Percentiles rank a stretch among this genome's conserved stretches.
Conservation (phyloP, 2,888 invertebrate genomes). For the Lasioglossum leucozonium region DNA sequence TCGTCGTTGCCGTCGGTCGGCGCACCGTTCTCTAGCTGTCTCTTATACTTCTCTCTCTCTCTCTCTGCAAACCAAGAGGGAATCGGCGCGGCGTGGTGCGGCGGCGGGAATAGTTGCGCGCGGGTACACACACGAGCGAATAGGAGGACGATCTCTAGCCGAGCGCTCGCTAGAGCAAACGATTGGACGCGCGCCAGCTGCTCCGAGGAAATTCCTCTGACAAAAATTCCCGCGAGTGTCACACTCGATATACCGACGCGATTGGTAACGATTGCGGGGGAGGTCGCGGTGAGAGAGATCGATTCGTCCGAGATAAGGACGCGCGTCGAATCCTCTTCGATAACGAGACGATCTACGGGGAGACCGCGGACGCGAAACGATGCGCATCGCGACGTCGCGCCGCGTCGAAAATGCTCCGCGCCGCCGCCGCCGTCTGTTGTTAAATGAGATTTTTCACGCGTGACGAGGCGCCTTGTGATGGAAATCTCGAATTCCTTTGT, state of each 20-base stretch:
- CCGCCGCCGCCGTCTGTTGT: neutral
- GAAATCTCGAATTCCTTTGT: constrained; percentile 55
- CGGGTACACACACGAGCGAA: constrained; percentile 35
- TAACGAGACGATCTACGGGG: neutral
- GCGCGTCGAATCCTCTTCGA: constrained; percentile 42
- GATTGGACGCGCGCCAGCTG: constrained; percentile 63
- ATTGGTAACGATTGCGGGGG: neutral
- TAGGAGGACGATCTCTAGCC: constrained; percentile 43
- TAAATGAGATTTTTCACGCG: constrained; percentile 32
- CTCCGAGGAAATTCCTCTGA: constrained; percentile 57
- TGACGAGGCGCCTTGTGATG: constrained; percentile 52
- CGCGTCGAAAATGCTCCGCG: neutral
- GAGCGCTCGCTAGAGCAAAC: constrained; percentile 48
- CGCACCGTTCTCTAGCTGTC: constrained; percentile 5
- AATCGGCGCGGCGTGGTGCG: constrained; percentile 29
- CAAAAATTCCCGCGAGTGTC: constrained; percentile 58
- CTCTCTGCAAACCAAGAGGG: constrained; percentile 1
- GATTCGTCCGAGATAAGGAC: constrained; percentile 37
- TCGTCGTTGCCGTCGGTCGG: constrained; percentile 6
- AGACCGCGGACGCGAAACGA: constrained; percentile 27
- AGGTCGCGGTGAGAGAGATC: neutral
- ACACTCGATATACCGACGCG: constrained; percentile 25
- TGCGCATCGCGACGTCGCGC: constrained; percentile 32
- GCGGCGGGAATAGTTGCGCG: constrained; percentile 55
- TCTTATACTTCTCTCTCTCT: neutral